Conservation (phyloP, 2,113 vertebrate species). For the Hipposideros armiger region DNA sequence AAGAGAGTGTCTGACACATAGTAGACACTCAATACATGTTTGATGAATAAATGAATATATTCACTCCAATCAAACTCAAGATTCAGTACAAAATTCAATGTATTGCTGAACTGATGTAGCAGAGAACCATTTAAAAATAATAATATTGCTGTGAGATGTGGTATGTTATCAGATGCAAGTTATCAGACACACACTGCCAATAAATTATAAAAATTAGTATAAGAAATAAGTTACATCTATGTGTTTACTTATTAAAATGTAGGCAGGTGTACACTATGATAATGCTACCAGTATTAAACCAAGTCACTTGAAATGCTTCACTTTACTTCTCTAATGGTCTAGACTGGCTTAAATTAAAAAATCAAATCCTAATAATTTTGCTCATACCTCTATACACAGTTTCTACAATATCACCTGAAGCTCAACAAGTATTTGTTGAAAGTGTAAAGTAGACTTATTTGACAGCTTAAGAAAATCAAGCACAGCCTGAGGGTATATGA, state of each 20-base stretch:
- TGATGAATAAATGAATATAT: not conserved
- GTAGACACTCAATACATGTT: not conserved
- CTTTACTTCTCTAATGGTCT: not conserved
- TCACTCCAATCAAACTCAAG: not conserved
- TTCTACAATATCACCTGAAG: slow-evolving; percentile 19
- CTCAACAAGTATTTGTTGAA: slow-evolving; percentile 50
- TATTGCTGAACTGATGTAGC: not conserved
- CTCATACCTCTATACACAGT: not conserved
- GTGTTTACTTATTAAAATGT: not conserved
- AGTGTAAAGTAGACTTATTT: slow-evolving; percentile 28
- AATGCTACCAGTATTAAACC: not conserved
- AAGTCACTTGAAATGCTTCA: not conserved
- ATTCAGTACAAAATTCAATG: slow-evolving; percentile 47
- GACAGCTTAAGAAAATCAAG: slow-evolving; percentile 33
- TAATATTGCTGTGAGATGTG: not conserved
- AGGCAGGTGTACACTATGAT: not conserved
- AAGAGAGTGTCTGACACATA: not conserved
- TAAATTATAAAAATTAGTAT: not conserved
- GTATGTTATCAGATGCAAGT: not conserved
- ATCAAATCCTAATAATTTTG: not conserved
- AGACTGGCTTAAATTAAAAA: slow-evolving; percentile 41
- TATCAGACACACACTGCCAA: not conserved
- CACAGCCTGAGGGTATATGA: not conserved
- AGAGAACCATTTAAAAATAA: not conserved
- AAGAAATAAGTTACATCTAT: not conserved